These are phyloP conservation scores for Harpagifer antarcticus DNA, from an alignment of 2,797 vertebrate species.

Conservation along the genomic window DNA sequence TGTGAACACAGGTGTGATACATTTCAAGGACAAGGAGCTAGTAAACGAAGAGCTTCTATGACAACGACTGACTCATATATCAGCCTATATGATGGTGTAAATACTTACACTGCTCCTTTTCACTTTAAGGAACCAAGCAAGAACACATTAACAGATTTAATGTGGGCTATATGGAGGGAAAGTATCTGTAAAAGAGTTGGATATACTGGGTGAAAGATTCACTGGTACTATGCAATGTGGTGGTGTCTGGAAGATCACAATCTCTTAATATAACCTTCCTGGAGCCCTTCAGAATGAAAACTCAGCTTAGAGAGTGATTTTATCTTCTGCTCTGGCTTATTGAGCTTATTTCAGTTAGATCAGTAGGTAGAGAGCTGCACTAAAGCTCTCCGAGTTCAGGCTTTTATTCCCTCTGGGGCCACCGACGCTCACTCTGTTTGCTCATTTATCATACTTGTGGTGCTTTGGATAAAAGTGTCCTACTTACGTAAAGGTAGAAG, in stretches of 20 bases:
- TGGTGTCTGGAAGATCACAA: constrained; percentile 50
- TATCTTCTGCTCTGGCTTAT: constrained; percentile 66
- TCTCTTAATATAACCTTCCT: constrained; percentile 66
- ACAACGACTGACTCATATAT: constrained; percentile 55
- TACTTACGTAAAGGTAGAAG: background rate
- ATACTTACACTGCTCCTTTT: constrained; percentile 61
- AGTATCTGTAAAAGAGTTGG: constrained; percentile 36
- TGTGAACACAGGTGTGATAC: constrained; percentile 70
- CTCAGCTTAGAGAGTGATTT: constrained; percentile 62
- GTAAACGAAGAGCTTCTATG: constrained; percentile 61
- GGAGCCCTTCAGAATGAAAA: constrained; percentile 47
- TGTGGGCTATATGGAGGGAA: constrained; percentile 49
- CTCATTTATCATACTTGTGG: constrained; percentile 25
- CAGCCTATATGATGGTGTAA: constrained; percentile 45
- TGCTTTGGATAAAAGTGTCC: constrained; percentile 6
- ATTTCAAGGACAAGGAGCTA: constrained; percentile 65
- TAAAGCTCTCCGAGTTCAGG: constrained; percentile 38
- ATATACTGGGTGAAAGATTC: constrained; percentile 44
- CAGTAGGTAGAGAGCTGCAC: constrained; percentile 35
- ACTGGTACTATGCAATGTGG: constrained; percentile 44
- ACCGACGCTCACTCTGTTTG: background rate
- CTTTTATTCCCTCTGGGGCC: constrained; percentile 41
- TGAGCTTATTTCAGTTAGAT: constrained; percentile 44
- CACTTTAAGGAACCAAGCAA: constrained; percentile 62
- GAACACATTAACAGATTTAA: constrained; percentile 60